A percentile compares a stretch with the other conserved stretches of the same genome.
Conservation (phyloP, 2,797 vertebrate species). For the Tarsius wallacei region DNA sequence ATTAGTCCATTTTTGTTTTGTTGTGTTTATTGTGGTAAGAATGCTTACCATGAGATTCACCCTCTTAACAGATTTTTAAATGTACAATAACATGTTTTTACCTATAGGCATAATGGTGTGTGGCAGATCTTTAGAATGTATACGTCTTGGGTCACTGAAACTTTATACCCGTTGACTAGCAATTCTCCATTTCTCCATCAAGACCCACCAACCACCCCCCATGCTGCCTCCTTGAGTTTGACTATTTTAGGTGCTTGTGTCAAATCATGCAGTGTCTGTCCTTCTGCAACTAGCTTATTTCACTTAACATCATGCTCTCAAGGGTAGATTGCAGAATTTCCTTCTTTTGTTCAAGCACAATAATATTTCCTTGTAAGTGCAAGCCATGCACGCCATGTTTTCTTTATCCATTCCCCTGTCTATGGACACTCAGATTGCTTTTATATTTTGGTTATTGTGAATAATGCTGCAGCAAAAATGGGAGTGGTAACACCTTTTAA, state of each 20-base stretch:
- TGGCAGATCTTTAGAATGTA: neutral
- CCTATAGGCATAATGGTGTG: neutral
- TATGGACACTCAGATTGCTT: neutral
- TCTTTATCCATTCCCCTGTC: neutral
- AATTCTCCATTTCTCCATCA: neutral
- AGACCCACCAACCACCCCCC: neutral
- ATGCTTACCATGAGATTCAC: neutral
- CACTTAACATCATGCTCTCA: neutral
- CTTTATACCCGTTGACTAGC: neutral
- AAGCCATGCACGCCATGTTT: too few relatives aligned
- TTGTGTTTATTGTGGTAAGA: constrained; percentile 8
- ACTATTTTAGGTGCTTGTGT: neutral
- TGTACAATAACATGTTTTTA: neutral
- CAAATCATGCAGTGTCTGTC: neutral
- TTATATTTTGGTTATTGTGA: neutral
- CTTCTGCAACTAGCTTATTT: neutral
- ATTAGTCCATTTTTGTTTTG: neutral
- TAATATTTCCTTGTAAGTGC: neutral
- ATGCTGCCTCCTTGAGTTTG: neutral
- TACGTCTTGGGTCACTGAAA: neutral
- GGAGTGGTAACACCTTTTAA: neutral
- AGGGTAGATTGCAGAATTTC: neutral
- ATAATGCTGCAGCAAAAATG: neutral
- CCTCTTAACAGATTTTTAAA: neutral
- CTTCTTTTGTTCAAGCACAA: neutral